These are phyloP conservation scores for Oreochromis spilurus DNA, from an alignment of 2,113 vertebrate genomes.

Conservation along the genomic window DNA sequence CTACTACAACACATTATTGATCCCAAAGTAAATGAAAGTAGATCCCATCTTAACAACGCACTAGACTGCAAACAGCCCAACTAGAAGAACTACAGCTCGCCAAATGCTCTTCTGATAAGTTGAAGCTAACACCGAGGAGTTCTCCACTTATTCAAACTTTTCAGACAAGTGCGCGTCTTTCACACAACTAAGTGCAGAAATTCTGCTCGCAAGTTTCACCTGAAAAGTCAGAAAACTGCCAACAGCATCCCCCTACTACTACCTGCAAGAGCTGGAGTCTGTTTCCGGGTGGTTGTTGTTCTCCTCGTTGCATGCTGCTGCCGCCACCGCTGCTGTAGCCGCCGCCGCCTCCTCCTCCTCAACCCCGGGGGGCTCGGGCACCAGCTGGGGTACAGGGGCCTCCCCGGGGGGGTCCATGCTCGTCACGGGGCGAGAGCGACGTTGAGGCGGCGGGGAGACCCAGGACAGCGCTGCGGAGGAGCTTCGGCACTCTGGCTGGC, in stretches of 20 bases:
- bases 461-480: conserved; percentile 80
- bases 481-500: conserved; percentile 87
- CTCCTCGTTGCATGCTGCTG: conserved; percentile 75
- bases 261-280: conserved; percentile 95
- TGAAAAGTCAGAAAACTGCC: background rate
- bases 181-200: background rate
- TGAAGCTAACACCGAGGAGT: background rate
- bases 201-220: background rate
- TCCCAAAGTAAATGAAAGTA: background rate
- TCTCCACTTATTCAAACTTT: background rate
- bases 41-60: background rate
- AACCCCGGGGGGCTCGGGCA: conserved; percentile 13
- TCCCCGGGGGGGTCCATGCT: conserved; percentile 70
- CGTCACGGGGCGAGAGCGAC: conserved; percentile 75
- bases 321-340: conserved; percentile 43
- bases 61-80: background rate
- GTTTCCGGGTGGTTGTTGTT: conserved; percentile 74
- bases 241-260: background rate
- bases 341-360: conserved; percentile 50
- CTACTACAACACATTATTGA: background rate
- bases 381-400: conserved; percentile 24
- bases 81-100: background rate
- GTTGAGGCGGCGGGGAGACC: conserved; percentile 74
- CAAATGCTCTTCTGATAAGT: background rate
- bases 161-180: background rate